Evolutionary conservation across 2,113 vertebrate genomes (phyloP).

Genomic region (Pipa parva): DNA sequence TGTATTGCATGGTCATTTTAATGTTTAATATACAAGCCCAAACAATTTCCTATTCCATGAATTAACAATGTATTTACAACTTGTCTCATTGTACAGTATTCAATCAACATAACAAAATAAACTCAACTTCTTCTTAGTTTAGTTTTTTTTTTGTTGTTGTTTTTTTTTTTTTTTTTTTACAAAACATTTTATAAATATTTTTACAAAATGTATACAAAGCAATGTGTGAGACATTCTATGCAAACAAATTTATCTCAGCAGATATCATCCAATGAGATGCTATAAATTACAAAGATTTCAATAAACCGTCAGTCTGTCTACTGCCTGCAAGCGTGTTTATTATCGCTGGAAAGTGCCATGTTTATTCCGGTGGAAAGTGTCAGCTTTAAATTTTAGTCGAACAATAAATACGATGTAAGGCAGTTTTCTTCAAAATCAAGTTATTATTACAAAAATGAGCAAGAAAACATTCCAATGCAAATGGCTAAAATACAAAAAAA

Average conservation of each 20-base stretch:
- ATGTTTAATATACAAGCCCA: conserved; percentile 75
- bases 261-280: conserved; percentile 73
- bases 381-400: conserved; percentile 61
- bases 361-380: conserved; percentile 64
- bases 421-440: too few relatives aligned
- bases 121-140: conserved; percentile 82
- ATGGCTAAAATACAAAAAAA: too few relatives aligned
- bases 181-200: conserved; percentile 88
- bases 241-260: conserved; percentile 80
- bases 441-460: too few relatives aligned
- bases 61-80: conserved; percentile 79
- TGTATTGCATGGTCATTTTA: conserved; percentile 82
- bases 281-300: conserved; percentile 71
- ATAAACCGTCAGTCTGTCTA: conserved; percentile 76
- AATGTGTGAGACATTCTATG: conserved; percentile 84
- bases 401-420: too few relatives aligned
- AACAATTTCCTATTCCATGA: conserved; percentile 76
- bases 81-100: conserved; percentile 79
- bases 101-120: conserved; percentile 88
- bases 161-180: conserved; percentile 59
- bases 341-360: conserved; percentile 62
- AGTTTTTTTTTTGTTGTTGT: conserved; percentile 57
- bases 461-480: too few relatives aligned
- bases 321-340: conserved; percentile 62
- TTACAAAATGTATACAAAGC: conserved; percentile 90